phyloP scores from a whole-genome alignment of 2,888 invertebrate genomes.

The Unio pictorum region DNA sequence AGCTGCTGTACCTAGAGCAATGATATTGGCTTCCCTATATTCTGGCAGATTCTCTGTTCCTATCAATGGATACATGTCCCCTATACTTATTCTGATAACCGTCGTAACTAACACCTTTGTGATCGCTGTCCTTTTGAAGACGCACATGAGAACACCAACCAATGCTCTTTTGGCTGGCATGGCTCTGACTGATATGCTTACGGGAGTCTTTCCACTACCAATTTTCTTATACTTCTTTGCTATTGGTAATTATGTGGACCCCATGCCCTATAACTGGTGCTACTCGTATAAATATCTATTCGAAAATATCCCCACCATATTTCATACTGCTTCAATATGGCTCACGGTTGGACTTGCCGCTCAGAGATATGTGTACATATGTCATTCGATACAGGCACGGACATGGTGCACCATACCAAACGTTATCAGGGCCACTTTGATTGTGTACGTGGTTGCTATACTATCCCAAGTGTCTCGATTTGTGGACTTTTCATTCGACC shows the following conservation, averaged over 20 bases:
- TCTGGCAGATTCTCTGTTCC: conserved; percentile 66
- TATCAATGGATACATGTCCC: conserved; percentile 85
- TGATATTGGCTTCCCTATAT: conserved; percentile 15
- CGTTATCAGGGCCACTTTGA: conserved; percentile 82
- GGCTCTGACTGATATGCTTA: conserved; percentile 95
- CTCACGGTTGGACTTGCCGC: conserved; percentile 90
- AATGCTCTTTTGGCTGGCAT: conserved; percentile 95
- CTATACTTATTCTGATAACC: conserved; percentile 87
- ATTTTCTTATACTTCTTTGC: conserved; percentile 93
- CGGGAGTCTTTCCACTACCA: conserved; percentile 74
- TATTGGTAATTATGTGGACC: conserved; percentile 88
- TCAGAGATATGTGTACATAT: conserved; percentile 95
- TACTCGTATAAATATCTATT: conserved; percentile 77
- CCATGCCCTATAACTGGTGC: conserved; percentile 83
- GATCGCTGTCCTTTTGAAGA: conserved; percentile 88
- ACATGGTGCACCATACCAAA: conserved; percentile 79
- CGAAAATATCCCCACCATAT: conserved; percentile 73
- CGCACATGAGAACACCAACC: conserved; percentile 93
- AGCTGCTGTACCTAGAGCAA: conserved; percentile 3
- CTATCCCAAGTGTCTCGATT: conserved; percentile 88
- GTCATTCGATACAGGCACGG: conserved; percentile 90
- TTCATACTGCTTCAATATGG: conserved; percentile 96
- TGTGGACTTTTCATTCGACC: conserved; percentile 80
- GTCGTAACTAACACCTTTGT: conserved; percentile 93
- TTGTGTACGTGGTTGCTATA: conserved; percentile 85